Evolutionary conservation across 2,888 invertebrate species (phyloP), one percentile per base, ranked within the genome.

Genomic region (Branchipolynoe longqiensis): DNA sequence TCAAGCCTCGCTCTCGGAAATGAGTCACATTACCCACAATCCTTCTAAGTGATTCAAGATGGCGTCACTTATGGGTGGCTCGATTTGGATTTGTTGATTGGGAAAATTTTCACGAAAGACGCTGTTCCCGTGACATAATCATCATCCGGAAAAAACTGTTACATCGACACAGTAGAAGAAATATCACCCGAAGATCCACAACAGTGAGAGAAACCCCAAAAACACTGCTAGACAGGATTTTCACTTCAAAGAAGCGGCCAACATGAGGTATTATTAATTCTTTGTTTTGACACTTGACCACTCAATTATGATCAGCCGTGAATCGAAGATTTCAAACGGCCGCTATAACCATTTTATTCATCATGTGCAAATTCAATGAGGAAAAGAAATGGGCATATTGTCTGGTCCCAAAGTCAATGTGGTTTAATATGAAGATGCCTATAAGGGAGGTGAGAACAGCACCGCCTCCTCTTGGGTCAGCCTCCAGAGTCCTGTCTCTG

Each of bases 21-120:
- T 84, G 84, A 84, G 74, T 84, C 84, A 84, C 59, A 56, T 78
- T 84, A 84, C 84, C 84, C 84, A 84, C 84, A 84, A 84, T 84
- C 25, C 84, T 54, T 36, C 25, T 84, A 84, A 84, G 73, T 84
- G 84, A 84, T 84, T 84, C 84, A 84, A 84, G 78, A 84, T 84
- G 84, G 84, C 84, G 84, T 84, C 84, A 59, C 54, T 84, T 48
- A 62, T 59, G 74, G 78, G 18, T 58, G 84, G 40, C 74, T 58
- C 62, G 28, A 58, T 41, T 56, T 56, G 84, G 84, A 54, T 84
- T 74, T 84, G 84, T 84, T 74, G 84, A 84, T 78, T 84, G 78
- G 78, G 54, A 78, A 78, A 78, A 25, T 78, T 78, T 78, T 78
- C 31, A 48, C 31, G 48, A 78, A 48, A 78, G 54, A 54, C 78